phyloP scores from a whole-genome alignment of 2,888 invertebrate species.

The Macrostomum cliftonense region DNA sequence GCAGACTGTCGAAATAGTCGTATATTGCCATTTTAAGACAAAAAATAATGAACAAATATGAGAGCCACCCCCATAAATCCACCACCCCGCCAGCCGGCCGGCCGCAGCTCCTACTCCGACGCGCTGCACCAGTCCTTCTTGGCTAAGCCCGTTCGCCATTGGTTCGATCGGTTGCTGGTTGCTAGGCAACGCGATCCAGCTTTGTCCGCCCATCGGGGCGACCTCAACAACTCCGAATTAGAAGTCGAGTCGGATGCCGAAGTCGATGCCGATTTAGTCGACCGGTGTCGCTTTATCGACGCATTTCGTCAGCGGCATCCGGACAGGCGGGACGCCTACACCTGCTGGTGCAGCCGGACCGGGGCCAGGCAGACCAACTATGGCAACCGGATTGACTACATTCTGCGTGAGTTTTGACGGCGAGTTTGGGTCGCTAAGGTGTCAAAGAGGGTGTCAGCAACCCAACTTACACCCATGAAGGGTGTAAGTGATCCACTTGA shows the following conservation, averaged over 20 bases:
- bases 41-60: too few relatives aligned
- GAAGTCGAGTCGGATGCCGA: background rate
- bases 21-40: too few relatives aligned
- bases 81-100: background rate
- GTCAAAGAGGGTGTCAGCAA: too few relatives aligned
- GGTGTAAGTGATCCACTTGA: too few relatives aligned
- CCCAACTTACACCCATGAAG: too few relatives aligned
- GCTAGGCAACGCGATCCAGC: constrained; percentile 17
- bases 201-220: constrained; percentile 6
- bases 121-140: constrained; percentile 4
- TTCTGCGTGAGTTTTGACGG: constrained; percentile 29
- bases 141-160: constrained; percentile 23
- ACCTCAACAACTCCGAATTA: background rate
- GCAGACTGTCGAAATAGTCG: too few relatives aligned
- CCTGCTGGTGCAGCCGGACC: constrained; percentile 40
- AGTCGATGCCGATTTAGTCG: constrained; percentile 7
- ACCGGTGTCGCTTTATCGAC: constrained; percentile 29
- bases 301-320: constrained; percentile 40
- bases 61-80: too few relatives aligned
- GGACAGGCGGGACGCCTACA: constrained; percentile 31
- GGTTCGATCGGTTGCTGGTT: constrained; percentile 33
- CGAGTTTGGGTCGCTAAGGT: too few relatives aligned
- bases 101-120: background rate
- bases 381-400: constrained; percentile 42
- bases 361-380: constrained; percentile 40